Conservation (phyloP, 1,140 invertebrate genomes). For the Chlorops oryzae region DNA sequence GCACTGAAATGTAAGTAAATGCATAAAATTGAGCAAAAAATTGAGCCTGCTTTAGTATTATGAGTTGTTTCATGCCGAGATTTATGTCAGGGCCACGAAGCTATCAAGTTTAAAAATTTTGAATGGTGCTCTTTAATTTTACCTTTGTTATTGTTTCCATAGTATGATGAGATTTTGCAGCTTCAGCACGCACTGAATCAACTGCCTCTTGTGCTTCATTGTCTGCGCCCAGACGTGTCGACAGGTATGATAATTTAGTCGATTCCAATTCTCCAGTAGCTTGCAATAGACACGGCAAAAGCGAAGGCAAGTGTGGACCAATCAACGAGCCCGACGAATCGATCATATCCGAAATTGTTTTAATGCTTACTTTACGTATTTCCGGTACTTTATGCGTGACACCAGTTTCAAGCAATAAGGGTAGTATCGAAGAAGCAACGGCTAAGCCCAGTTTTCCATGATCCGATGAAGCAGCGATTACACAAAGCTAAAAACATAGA, state of each 20-base stretch:
- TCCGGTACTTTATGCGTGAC: conserved; percentile 71
- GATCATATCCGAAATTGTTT: conserved; percentile 78
- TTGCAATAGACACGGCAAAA: conserved; percentile 78
- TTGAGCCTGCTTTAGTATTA: too few relatives aligned
- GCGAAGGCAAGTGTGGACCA: conserved; percentile 68
- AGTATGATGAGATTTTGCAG: conserved; percentile 76
- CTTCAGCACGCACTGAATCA: conserved; percentile 68
- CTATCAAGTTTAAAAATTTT: too few relatives aligned
- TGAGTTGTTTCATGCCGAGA: neutral
- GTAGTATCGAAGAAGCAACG: conserved; percentile 69
- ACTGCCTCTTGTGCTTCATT: conserved; percentile 63
- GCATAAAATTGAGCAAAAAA: neutral
- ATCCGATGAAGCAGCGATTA: conserved; percentile 67
- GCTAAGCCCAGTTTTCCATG: conserved; percentile 74
- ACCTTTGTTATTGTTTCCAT: conserved; percentile 82
- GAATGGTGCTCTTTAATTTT: conserved; percentile 15
- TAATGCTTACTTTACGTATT: conserved; percentile 74
- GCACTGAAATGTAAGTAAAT: conserved; percentile 55
- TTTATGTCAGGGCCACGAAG: too few relatives aligned
- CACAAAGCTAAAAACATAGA: conserved; percentile 56
- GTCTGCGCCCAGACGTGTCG: conserved; percentile 63
- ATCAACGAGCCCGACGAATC: conserved; percentile 69
- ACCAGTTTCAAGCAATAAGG: conserved; percentile 71
- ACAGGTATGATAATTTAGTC: conserved; percentile 69
- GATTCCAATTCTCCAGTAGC: conserved; percentile 81